Base-by-base conservation (phyloP, 2,888 invertebrate genomes). In the Megalurothrips usitatus region DNA sequence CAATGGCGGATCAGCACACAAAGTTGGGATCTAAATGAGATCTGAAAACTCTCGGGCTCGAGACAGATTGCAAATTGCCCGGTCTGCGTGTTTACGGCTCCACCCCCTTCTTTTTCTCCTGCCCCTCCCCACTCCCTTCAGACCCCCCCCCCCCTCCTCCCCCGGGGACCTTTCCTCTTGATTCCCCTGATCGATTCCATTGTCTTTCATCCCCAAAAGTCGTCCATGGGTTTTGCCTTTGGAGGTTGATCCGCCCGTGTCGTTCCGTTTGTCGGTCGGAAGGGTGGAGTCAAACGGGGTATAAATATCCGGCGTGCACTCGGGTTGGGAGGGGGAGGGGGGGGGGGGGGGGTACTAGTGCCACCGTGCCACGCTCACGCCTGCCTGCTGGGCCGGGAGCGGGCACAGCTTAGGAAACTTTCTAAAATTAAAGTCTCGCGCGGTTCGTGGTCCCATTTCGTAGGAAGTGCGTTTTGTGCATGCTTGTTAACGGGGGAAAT, bases 11-110 rank as follows among this genome's bases (percentile, higher is more conserved):
- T 75, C 68, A 75, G 68, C 68, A 26, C 68, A 75, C 26, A 75
- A 26, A 75, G 68, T 75, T 26, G 68, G 68, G 23, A 75, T 75
- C 68, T 75, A 75, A 75, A 75, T 75, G 68, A 75, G 68, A 75
- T 75, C 68, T 75, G 68, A 75, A 75, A 75, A 75, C 68, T 75
- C 68, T 12, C 14, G 58, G 58, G 68, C 68, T 75, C n/a, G 68
- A 75, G 68, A 75, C 68, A 75, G 68, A 75, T 75, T 75, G 68
- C 68, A 75, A 75, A 75, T 75, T 75, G 68, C 23, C 23, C 68
- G 4, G 68, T 75, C 68, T 26, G 23, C 68, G 68, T 75, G 68
- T 75, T 75, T 75, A 26, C 26, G 26, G 68, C 26, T 58, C n/a
- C 58, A 58, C n/a, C 6, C 19, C 19, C 58, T 6, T 43, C 34